Base-by-base conservation (phyloP, 2,113 vertebrate genomes). In the Parus major region DNA sequence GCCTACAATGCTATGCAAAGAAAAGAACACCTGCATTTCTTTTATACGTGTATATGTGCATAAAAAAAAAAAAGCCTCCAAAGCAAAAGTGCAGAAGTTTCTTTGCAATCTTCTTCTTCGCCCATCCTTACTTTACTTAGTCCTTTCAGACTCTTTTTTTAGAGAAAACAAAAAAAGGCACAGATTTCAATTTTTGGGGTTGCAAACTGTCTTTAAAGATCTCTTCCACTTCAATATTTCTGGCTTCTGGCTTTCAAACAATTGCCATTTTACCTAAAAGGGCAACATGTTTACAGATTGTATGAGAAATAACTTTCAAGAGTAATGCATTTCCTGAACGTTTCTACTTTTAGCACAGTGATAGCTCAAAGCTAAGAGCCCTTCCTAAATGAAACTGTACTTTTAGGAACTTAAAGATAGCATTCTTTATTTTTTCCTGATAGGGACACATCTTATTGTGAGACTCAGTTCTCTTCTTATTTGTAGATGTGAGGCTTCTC, bases 191-290 rank as follows among this genome's bases (percentile, higher is more conserved):
- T 25, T 52, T 73, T 90, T 78, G 31, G n/a, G 15, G 5, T 27
- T 89, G 56, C 57, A 89, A 41, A 29, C 23, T 64, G 7, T 71
- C 53, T 86, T 79, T 82, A 60, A 82, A 84, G 17, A 68, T 78
- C 17, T 4, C 22, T 86, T 73, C 35, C 36, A 29, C 65, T 89
- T 72, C 15, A 93, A 41, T 89, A 50, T 94, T 88, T 95, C 75
- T 94, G 46, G 25, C 21, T 88, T 76, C 41, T 90, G 65, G 25
- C 46, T 93, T 92, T 93, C 46, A 87, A 70, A 91, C 87, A 92
- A 72, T 86, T 95, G 66, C 63, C 55, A 52, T 92, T 94, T 94
- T 95, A 88, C 82, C 78, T 82, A 80, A 92, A 92, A 96, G 91
- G 93, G 90, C 91, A 93, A 59, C 47, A 0, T 82, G 59, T 94